phyloP scores from a whole-genome alignment of 2,113 vertebrate genomes.

The Pteronura brasiliensis region DNA sequence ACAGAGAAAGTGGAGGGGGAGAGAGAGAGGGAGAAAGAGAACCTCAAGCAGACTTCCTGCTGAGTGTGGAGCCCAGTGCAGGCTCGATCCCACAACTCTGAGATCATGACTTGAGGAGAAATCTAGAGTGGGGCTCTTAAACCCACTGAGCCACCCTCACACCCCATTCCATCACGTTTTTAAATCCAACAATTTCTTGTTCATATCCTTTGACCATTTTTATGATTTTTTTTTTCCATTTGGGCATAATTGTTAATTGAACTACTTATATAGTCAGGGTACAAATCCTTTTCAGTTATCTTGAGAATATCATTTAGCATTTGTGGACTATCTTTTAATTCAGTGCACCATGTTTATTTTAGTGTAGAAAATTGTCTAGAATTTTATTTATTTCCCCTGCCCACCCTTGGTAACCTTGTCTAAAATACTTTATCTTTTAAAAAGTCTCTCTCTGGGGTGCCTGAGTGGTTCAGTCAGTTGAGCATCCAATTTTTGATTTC shows the following conservation, averaged over 20 bases:
- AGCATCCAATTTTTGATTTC: neutral
- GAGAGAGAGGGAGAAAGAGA: neutral
- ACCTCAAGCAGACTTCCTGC: neutral
- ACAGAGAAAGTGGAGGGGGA: neutral
- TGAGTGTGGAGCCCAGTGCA: neutral
- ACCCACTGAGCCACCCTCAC: neutral
- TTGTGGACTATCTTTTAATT: neutral
- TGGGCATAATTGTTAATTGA: neutral
- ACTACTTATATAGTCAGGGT: neutral
- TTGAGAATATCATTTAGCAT: neutral
- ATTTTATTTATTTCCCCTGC: neutral
- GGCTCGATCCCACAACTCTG: neutral
- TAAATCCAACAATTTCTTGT: neutral
- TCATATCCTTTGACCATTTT: neutral
- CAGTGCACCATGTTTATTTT: neutral
- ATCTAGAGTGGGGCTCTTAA: neutral
- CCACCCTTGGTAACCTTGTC: rapidly evolving
- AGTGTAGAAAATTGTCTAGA: neutral
- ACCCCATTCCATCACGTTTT: neutral
- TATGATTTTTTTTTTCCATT: neutral
- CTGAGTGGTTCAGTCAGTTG: neutral
- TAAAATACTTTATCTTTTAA: neutral
- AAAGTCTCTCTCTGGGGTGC: neutral
- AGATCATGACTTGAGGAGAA: neutral
- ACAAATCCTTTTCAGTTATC: neutral